phyloP scores from a whole-genome alignment of 2,797 vertebrate species.

The Gallirallus australis region DNA sequence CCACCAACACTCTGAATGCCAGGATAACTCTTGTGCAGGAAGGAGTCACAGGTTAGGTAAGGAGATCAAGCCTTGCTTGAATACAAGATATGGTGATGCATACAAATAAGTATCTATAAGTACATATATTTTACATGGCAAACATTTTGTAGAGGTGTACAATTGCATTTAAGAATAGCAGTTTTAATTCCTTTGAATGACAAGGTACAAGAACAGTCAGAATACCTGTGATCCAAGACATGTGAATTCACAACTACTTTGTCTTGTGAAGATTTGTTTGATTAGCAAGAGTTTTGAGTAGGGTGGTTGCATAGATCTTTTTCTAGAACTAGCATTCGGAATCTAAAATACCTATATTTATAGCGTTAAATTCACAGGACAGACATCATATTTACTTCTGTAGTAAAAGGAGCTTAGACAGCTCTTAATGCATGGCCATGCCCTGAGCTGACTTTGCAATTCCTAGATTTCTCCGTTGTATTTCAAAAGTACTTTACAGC shows the following conservation, averaged over 20 bases:
- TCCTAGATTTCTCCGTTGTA: neutral
- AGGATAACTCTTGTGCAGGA: neutral
- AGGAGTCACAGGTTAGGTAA: neutral
- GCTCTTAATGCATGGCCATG: neutral
- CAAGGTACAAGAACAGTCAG: fast-evolving
- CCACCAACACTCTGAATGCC: neutral
- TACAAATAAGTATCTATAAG: neutral
- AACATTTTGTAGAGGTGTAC: fast-evolving
- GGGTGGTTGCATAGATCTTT: neutral
- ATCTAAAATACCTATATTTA: neutral
- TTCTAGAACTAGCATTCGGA: neutral
- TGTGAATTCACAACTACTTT: fast-evolving
- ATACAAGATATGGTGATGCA: fast-evolving
- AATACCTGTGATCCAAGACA: neutral
- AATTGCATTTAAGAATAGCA: neutral
- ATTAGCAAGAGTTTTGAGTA: neutral
- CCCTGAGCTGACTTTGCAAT: constrained; percentile 12
- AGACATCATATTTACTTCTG: neutral
- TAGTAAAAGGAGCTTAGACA: neutral
- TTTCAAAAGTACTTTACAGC: neutral
- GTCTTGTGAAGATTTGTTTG: neutral
- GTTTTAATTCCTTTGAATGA: neutral
- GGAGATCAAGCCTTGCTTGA: neutral
- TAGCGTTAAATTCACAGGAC: neutral
- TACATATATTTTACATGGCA: fast-evolving